A percentile compares a stretch with the other conserved stretches of the same genome.
These are phyloP conservation scores for Danio aesculapii DNA, from an alignment of 2,797 vertebrate species.

Conservation along the genomic window DNA sequence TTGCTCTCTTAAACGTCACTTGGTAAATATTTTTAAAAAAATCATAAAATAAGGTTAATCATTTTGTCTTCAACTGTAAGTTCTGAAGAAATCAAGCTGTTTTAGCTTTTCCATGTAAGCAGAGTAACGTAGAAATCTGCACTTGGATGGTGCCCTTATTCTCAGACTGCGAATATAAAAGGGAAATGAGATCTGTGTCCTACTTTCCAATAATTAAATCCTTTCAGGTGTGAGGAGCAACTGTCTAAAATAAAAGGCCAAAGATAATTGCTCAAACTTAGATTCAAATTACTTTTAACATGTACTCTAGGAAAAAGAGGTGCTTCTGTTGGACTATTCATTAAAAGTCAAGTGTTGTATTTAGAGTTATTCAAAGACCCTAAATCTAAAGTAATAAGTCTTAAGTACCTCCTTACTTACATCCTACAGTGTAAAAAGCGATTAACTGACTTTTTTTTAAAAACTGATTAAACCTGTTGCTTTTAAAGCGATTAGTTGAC, in stretches of 20 bases:
- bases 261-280: slow-evolving; percentile 28
- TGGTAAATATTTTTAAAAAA: no score
- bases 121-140: slow-evolving; percentile 45
- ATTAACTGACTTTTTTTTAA: no score
- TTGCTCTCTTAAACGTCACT: no score
- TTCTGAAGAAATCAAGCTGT: background rate
- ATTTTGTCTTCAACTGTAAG: background rate
- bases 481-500: no score
- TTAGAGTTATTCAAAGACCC: background rate
- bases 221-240: slow-evolving; percentile 43
- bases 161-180: slow-evolving; percentile 55
- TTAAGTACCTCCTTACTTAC: no score
- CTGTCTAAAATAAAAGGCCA: slow-evolving; percentile 33
- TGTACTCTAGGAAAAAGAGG: background rate
- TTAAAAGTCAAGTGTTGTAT: background rate
- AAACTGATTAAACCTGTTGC: no score
- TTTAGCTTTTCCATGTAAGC: background rate
- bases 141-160: slow-evolving; percentile 66
- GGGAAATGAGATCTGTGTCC: slow-evolving; percentile 60
- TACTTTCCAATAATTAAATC: slow-evolving; percentile 61
- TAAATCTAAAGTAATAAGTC: background rate
- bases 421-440: background rate
- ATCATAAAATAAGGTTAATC: no score
- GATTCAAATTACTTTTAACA: slow-evolving; percentile 19
- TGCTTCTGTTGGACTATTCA: background rate